A percentile compares a stretch with the other conserved stretches of the same genome.
These are phyloP conservation scores for Cyprinodon variegatus DNA, from an alignment of 2,113 vertebrate genomes.

Conservation along the genomic window DNA sequence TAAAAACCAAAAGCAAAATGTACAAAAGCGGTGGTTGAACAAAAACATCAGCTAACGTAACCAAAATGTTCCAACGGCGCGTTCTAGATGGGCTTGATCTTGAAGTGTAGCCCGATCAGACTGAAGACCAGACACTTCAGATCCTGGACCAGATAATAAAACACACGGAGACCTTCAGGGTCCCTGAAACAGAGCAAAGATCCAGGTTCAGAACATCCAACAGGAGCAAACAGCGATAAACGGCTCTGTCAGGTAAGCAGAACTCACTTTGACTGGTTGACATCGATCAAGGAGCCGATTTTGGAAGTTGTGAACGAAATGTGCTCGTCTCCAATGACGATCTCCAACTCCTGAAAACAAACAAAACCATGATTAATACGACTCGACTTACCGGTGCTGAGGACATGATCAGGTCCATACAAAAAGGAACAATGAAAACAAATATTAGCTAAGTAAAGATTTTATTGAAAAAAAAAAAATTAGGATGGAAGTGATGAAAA, in stretches of 20 bases:
- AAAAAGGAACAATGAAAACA: too few relatives aligned
- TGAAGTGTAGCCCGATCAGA: slow-evolving; percentile 98
- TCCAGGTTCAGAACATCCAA: background rate
- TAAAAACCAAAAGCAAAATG: slow-evolving; percentile 77
- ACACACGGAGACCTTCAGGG: slow-evolving; percentile 96
- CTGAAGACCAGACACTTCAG: slow-evolving; percentile 99
- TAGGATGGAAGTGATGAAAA: too few relatives aligned
- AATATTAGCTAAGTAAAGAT: too few relatives aligned
- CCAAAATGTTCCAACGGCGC: slow-evolving; percentile 30
- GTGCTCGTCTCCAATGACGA: slow-evolving; percentile 98
- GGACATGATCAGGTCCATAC: too few relatives aligned
- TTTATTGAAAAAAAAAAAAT: too few relatives aligned
- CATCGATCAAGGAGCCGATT: slow-evolving; percentile 98
- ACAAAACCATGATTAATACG: background rate
- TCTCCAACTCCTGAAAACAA: slow-evolving; percentile 90
- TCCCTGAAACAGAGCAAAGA: slow-evolving; percentile 81
- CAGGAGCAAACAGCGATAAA: background rate
- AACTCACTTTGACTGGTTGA: slow-evolving; percentile 98
- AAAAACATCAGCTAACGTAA: slow-evolving; percentile 65
- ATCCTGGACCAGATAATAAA: slow-evolving; percentile 99
- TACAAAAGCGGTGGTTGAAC: slow-evolving; percentile 73
- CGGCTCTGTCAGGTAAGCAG: background rate
- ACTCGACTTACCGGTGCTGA: background rate
- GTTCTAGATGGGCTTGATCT: slow-evolving; percentile 97
- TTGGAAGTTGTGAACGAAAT: slow-evolving; percentile 99